These are phyloP conservation scores for Enteromius treurensis DNA, from an alignment of 2,797 vertebrate genomes.

Conservation along the genomic window DNA sequence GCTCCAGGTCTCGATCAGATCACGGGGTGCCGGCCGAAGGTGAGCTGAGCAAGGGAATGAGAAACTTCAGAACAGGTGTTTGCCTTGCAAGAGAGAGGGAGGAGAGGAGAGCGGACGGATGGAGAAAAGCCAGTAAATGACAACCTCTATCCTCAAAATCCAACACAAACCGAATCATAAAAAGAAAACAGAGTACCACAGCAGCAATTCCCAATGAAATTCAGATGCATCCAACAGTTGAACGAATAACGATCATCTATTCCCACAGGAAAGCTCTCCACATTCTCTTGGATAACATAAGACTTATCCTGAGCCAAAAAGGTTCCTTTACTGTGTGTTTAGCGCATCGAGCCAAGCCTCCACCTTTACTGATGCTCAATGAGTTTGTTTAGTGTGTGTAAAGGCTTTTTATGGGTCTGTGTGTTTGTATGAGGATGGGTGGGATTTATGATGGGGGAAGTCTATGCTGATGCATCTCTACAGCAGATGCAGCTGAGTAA, in stretches of 20 bases:
- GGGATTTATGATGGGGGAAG: constrained; percentile 62
- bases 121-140: constrained; percentile 27
- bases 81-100: constrained; percentile 47
- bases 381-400: constrained; percentile 70
- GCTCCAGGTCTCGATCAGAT: constrained; percentile 79
- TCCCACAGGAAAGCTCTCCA: constrained; percentile 28
- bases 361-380: constrained; percentile 62
- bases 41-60: constrained; percentile 63
- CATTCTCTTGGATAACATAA: constrained; percentile 27
- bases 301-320: constrained; percentile 32
- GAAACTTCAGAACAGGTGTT: constrained; percentile 46
- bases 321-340: constrained; percentile 41
- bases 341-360: constrained; percentile 4
- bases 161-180: constrained; percentile 22
- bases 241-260: constrained; percentile 36
- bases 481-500: neutral
- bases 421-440: constrained; percentile 69
- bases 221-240: constrained; percentile 23
- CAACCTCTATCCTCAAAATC: constrained; percentile 30
- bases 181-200: constrained; percentile 19
- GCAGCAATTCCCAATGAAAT: neutral
- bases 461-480: neutral
- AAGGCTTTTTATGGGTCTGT: constrained; percentile 69
- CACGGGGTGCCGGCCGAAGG: constrained; percentile 74
- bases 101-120: constrained; percentile 56